These are phyloP conservation scores for Bombyx huttoni DNA, from an alignment of 2,888 invertebrate species.

Conservation along the genomic window DNA sequence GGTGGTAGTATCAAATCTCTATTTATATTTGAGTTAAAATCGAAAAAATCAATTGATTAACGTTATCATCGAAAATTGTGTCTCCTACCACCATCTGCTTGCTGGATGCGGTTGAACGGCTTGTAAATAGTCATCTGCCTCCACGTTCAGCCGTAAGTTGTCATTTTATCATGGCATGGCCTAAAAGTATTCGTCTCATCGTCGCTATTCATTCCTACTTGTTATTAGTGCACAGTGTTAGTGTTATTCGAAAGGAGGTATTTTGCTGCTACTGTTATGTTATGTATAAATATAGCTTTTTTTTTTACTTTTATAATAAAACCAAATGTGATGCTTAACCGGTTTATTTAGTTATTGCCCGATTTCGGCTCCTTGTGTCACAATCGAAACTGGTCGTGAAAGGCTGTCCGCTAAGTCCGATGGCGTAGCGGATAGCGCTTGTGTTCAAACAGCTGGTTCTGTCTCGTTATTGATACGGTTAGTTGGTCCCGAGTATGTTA, in stretches of 20 bases:
- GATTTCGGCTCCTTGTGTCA: constrained; percentile 35
- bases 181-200: constrained; percentile 28
- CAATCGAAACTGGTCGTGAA: constrained; percentile 60
- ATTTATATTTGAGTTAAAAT: constrained; percentile 34
- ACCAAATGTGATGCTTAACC: constrained; percentile 49
- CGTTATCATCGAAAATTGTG: constrained; percentile 7
- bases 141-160: constrained; percentile 31
- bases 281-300: constrained; percentile 63
- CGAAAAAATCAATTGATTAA: constrained; percentile 14
- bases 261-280: constrained; percentile 64
- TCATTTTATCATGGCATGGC: constrained; percentile 16
- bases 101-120: constrained; percentile 32
- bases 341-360: constrained; percentile 37
- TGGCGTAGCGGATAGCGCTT: constrained; percentile 17
- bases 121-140: constrained; percentile 53
- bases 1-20: constrained; percentile 37
- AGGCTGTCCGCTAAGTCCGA: constrained; percentile 38
- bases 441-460: constrained; percentile 25
- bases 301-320: constrained; percentile 60
- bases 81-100: constrained; percentile 19
- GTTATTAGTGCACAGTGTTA: constrained; percentile 70
- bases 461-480: constrained; percentile 37
- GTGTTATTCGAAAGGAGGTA: constrained; percentile 52
- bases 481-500: constrained; percentile 30
- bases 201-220: constrained; percentile 52